Evolutionary conservation across 2,888 invertebrate genomes (phyloP).

Genomic region (Diplazon laetatorius): DNA sequence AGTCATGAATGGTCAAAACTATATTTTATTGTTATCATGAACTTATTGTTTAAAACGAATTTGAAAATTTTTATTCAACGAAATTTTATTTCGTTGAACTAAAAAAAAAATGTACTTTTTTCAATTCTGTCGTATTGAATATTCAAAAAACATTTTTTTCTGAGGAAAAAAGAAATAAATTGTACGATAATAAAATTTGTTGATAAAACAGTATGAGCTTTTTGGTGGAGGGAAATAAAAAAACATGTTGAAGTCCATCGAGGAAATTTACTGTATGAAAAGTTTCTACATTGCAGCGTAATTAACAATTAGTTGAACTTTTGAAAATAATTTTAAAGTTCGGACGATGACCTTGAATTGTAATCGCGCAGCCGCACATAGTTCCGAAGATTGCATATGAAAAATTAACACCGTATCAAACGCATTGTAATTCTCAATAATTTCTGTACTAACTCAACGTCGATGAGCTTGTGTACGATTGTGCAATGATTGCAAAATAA

Average conservation of each 20-base stretch:
- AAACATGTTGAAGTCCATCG: no score
- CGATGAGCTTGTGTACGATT: conserved; percentile 19
- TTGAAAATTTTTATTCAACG: no score
- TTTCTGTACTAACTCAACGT: conserved; percentile 48
- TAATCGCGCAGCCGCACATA: not conserved
- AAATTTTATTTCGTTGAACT: no score
- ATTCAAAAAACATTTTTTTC: no score
- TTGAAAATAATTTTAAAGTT: not conserved
- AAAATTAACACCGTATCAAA: conserved; percentile 6
- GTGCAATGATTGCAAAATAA: conserved; percentile 35
- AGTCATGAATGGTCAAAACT: not conserved
- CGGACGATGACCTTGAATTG: not conserved
- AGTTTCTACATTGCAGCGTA: no score
- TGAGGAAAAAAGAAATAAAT: not conserved
- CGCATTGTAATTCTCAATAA: not conserved
- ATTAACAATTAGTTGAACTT: no score
- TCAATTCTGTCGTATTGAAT: no score
- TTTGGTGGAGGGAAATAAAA: no score
- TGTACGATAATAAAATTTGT: not conserved
- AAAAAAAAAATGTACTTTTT: no score
- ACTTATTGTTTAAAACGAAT: not conserved
- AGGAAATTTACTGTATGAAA: no score
- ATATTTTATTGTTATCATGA: not conserved
- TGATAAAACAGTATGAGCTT: no score
- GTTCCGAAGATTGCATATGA: not conserved